Evolutionary conservation across 2,888 invertebrate species (phyloP), one percentile per base, ranked within the genome.

Genomic region (Caenorhabditis becei): DNA sequence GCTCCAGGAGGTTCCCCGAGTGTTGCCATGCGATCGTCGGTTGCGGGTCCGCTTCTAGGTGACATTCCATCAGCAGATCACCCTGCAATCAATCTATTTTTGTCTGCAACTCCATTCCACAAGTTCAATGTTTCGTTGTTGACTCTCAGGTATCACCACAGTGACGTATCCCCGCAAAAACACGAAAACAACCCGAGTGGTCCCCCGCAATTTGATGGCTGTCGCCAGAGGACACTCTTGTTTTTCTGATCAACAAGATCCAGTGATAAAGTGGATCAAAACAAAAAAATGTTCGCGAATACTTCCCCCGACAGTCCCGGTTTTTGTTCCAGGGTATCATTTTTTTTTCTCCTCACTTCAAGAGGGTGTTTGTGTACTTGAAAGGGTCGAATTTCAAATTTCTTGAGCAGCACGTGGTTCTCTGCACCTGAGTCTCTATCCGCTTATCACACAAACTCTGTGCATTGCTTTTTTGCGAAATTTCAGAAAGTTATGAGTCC

Each of bases 1-100:
- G 88, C 49, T 83, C 75, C 47, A 90, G 85, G 20, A 84, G 82
- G 20, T 80, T 84, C 54, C 89, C 90, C 59, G 85, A 83, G 75
- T 90, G 90, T 49, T 88, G 87, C 90, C 90, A 90, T 23, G 83
- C 81, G 72, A 90, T 90, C 24, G 88, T 85, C 58, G 89, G 88
- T 47, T 84, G 66, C 23, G 91, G 91, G 47, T 89, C 87, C 54
- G 91, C 88, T 77, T 91, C 91, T 49, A 91, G 85, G 67, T 84
- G 80, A 84, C 91, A 91, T 85, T 91, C 91, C 91, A 91, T 91
- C 83, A 91, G 82, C 86, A 91, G 86, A 85, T 91, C 90, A 77
- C 91, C 91, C 87, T 87, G 70, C 47, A 87, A 74, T 69, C 61
- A 62, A 47, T 71, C n/a, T 41, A 23, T 51, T n/a, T 72, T 14